Conservation (phyloP, 2,113 vertebrate species). For the Zootoca vivipara region DNA sequence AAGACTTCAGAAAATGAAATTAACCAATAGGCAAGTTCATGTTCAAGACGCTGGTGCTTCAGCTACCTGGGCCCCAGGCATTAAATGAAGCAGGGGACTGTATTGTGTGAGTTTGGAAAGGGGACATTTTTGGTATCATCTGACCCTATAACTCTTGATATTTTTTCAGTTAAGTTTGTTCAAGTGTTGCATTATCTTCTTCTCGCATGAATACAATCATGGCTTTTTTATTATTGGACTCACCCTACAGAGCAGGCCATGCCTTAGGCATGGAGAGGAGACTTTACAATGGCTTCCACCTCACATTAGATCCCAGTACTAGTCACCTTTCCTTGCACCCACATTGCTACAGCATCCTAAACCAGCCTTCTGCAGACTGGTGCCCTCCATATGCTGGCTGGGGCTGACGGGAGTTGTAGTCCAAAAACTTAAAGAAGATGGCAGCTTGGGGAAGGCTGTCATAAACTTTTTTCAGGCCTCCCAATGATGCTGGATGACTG, state of each 20-base stretch:
- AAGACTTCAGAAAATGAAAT: not conserved
- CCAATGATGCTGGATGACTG: not conserved
- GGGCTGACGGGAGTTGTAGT: too few relatives aligned
- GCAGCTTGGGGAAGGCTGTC: too few relatives aligned
- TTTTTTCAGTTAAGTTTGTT: not conserved
- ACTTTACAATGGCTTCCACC: not conserved
- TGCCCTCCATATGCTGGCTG: too few relatives aligned
- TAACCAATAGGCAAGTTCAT: not conserved
- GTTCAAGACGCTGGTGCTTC: not conserved
- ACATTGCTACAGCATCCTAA: not conserved
- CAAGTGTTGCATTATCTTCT: not conserved
- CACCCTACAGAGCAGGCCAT: not conserved
- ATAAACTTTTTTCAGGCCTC: not conserved
- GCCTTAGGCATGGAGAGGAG: not conserved
- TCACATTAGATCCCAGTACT: not conserved
- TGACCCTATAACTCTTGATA: not conserved
- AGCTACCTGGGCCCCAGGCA: not conserved
- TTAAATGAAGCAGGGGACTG: not conserved
- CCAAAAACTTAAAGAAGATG: too few relatives aligned
- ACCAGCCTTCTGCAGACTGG: too few relatives aligned
- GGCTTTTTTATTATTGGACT: not conserved
- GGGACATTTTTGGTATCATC: not conserved
- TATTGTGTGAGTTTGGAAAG: not conserved
- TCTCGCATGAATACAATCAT: not conserved
- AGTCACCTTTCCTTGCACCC: not conserved